Evolutionary conservation across 2,113 vertebrate species (phyloP).

Genomic region (Psophia crepitans): DNA sequence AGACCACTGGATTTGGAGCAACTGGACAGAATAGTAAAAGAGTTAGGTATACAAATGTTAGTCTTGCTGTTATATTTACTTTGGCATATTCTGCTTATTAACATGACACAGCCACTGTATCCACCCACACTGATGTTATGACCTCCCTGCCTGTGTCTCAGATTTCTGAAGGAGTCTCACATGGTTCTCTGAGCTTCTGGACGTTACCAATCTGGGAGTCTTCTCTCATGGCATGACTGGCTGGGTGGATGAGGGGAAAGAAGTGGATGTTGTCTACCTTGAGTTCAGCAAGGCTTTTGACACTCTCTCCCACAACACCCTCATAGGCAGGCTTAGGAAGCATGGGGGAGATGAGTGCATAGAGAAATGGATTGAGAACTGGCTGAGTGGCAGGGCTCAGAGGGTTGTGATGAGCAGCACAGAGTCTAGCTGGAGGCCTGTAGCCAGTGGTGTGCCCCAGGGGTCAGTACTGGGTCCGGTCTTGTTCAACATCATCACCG

Average conservation of each 20-base stretch:
- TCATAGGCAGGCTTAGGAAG: background rate
- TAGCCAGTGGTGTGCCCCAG: too few relatives aligned
- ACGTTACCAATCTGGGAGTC: too few relatives aligned
- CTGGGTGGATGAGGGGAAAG: background rate
- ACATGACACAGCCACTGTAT: background rate
- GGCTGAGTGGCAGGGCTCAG: too few relatives aligned
- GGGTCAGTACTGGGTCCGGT: too few relatives aligned
- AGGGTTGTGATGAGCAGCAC: too few relatives aligned
- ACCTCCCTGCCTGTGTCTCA: background rate
- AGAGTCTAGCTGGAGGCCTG: too few relatives aligned
- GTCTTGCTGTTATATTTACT: background rate
- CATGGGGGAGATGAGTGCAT: too few relatives aligned
- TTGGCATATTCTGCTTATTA: background rate
- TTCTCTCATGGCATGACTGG: too few relatives aligned
- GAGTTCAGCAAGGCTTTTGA: background rate
- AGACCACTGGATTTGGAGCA: background rate
- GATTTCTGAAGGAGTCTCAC: background rate
- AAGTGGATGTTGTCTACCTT: background rate
- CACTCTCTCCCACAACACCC: background rate
- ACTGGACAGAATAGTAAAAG: background rate
- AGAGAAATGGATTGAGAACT: too few relatives aligned
- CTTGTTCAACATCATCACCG: too few relatives aligned
- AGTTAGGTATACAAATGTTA: background rate
- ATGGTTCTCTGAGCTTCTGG: background rate
- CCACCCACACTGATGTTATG: background rate